A percentile compares a stretch with the other conserved stretches of the same genome.
phyloP scores from a whole-genome alignment of 53 echinoderm and acorn worm genomes.

The Paracentrotus lividus region DNA sequence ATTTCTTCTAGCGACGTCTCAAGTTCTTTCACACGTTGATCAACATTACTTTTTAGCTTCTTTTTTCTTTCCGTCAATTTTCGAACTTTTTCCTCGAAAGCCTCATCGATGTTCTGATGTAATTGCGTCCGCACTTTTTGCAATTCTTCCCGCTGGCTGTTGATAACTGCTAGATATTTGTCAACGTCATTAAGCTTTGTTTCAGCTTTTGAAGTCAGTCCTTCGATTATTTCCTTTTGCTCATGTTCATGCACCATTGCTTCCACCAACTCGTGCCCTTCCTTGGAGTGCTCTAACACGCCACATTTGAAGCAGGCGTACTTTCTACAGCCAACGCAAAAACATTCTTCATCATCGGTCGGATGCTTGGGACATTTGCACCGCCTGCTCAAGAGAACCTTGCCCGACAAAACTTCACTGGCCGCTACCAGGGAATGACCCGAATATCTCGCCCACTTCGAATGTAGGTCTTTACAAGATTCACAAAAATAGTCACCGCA shows the following conservation, averaged over 20 bases:
- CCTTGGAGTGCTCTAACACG: background rate
- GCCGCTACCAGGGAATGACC: background rate
- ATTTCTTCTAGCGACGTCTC: background rate
- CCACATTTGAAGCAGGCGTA: constrained; percentile 43
- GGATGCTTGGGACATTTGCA: constrained; percentile 32
- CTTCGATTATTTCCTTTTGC: background rate
- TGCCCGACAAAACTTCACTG: background rate
- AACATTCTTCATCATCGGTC: constrained; percentile 17
- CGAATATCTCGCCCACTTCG: background rate
- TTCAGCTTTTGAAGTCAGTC: background rate
- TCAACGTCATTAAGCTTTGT: background rate
- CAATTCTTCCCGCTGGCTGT: background rate
- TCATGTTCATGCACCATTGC: background rate
- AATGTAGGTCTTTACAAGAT: too few relatives aligned
- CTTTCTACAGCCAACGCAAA: constrained; percentile 4
- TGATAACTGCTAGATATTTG: background rate
- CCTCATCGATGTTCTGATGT: background rate
- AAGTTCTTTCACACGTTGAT: background rate
- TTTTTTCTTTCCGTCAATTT: background rate
- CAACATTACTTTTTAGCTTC: background rate
- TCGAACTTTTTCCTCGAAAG: background rate
- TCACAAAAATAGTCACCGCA: too few relatives aligned
- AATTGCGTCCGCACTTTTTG: background rate
- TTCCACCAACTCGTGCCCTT: background rate
- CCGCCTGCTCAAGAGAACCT: background rate